These are phyloP conservation scores for Mythimna ferrago DNA, from an alignment of 2,888 invertebrate genomes.

Conservation along the genomic window DNA sequence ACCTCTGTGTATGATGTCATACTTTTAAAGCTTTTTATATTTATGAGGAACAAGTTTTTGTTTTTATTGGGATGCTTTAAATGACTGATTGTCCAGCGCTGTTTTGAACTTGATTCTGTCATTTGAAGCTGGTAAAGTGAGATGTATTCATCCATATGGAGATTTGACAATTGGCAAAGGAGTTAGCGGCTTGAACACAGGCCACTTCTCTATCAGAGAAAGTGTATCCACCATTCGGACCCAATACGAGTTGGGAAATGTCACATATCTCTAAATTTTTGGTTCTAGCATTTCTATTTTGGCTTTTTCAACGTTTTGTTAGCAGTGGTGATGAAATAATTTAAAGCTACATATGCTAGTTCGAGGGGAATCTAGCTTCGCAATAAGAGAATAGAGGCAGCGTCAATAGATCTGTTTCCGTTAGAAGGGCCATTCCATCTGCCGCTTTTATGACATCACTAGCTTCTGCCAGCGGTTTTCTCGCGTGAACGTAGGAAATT, in stretches of 20 bases:
- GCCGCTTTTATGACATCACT: conserved; percentile 7
- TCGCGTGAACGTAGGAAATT: too few relatives aligned
- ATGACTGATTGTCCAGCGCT: conserved; percentile 3
- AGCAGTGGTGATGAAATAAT: neutral
- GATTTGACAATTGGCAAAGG: neutral
- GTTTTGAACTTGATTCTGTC: conserved; percentile 10
- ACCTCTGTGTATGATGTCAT: conserved; percentile 58
- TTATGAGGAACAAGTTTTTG: conserved; percentile 11
- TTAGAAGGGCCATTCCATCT: conserved; percentile 12
- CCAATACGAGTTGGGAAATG: neutral
- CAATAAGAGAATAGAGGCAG: neutral
- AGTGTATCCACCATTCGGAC: neutral
- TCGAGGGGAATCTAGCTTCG: too few relatives aligned
- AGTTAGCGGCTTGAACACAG: too few relatives aligned
- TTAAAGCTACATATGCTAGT: neutral
- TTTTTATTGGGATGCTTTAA: conserved; percentile 1
- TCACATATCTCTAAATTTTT: neutral
- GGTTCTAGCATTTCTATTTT: neutral
- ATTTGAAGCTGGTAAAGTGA: neutral
- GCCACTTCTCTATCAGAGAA: neutral
- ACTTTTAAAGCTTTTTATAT: conserved; percentile 33
- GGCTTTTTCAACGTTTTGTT: neutral
- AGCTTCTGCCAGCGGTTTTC: too few relatives aligned
- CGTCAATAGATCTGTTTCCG: neutral
- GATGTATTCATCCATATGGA: neutral